Evolutionary conservation across 2,113 vertebrate species (phyloP).

Genomic region (Mustelus asterias): DNA sequence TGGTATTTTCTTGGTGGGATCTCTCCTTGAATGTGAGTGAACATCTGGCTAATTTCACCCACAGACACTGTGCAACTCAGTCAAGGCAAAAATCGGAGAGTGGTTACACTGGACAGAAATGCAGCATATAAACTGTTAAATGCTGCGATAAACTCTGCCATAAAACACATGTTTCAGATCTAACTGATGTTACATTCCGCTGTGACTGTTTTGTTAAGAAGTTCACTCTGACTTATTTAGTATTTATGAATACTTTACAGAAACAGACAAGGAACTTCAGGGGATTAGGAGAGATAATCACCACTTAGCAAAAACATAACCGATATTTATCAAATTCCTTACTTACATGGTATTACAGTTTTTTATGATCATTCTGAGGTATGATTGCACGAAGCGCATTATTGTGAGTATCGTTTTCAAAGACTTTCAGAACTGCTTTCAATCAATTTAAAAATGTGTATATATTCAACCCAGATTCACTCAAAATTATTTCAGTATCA

Average conservation of each 20-base stretch:
- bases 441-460: not conserved
- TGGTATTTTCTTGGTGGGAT: not conserved
- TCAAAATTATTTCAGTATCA: not conserved
- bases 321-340: not conserved
- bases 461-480: not conserved
- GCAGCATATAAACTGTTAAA: not conserved
- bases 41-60: not conserved
- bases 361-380: not conserved
- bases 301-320: not conserved
- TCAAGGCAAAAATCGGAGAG: not conserved
- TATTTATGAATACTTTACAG: not conserved
- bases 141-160: not conserved
- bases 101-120: not conserved
- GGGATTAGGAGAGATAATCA: not conserved
- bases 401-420: not conserved
- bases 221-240: not conserved
- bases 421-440: not conserved
- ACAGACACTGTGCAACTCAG: not conserved
- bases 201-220: not conserved
- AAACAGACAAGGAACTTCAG: not conserved
- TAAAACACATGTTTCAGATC: slow-evolving; percentile 12
- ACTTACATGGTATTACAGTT: not conserved
- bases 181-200: not conserved
- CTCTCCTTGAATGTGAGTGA: not conserved
- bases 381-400: not conserved